Percentiles rank a stretch among this genome's conserved stretches.
phyloP scores from a whole-genome alignment of 2,888 invertebrate genomes.

The Melanophora roralis region DNA sequence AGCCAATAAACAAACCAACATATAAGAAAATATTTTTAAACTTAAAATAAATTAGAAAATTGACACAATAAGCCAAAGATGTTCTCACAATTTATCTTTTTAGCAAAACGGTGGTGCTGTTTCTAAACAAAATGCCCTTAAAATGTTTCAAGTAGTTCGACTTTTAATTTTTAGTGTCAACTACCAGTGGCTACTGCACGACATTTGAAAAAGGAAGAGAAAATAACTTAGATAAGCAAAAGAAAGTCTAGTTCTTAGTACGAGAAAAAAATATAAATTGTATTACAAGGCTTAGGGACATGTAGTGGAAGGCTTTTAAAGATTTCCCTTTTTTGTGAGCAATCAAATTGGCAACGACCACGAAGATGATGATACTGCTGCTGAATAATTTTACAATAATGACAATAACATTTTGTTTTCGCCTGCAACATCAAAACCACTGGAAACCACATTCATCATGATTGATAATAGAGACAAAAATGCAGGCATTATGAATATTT shows the following conservation, averaged over 20 bases:
- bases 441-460: constrained; percentile 46
- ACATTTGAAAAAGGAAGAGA: neutral
- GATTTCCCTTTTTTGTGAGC: neutral
- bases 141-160: constrained; percentile 6
- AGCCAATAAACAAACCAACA: neutral
- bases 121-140: constrained; percentile 15
- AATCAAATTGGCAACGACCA: neutral
- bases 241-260: constrained; percentile 34
- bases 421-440: neutral
- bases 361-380: neutral
- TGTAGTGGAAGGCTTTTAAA: neutral
- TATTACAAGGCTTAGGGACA: constrained; percentile 13
- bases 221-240: neutral
- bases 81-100: constrained; percentile 21
- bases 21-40: neutral
- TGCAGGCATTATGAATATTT: neutral
- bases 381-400: constrained; percentile 25
- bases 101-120: neutral
- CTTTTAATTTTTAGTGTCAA: constrained; percentile 35
- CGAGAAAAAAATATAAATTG: constrained; percentile 17
- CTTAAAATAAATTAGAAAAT: constrained; percentile 25
- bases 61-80: constrained; percentile 27
- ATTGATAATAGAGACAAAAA: constrained; percentile 26
- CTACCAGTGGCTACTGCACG: constrained; percentile 55
- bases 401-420: constrained; percentile 11